Conservation (phyloP, 2,113 vertebrate genomes). For the Anolis sagrei region DNA sequence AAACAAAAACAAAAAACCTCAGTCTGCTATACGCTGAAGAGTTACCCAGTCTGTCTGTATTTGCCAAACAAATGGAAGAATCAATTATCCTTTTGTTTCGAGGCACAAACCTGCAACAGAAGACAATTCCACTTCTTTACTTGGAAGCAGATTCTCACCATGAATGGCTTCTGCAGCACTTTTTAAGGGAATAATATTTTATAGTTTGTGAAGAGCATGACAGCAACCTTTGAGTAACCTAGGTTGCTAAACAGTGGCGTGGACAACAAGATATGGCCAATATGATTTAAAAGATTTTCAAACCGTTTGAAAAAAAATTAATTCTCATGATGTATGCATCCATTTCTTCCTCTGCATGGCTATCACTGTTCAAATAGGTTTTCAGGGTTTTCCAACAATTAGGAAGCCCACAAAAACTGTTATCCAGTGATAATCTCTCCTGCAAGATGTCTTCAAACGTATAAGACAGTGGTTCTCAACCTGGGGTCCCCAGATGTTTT, state of each 20-base stretch:
- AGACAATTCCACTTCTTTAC: background rate
- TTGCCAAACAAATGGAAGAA: constrained; percentile 27
- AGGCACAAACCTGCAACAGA: background rate
- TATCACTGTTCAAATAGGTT: background rate
- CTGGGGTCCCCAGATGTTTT: too few species aligned
- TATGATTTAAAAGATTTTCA: background rate
- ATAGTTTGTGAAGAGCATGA: background rate
- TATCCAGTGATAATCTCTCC: background rate
- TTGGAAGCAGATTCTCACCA: background rate
- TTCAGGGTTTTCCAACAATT: background rate
- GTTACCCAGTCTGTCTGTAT: background rate
- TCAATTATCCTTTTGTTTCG: constrained; percentile 14
- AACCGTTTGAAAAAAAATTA: background rate
- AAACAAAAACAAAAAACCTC: background rate
- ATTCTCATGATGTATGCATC: background rate
- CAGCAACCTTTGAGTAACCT: background rate
- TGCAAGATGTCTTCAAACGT: background rate
- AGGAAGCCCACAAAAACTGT: background rate
- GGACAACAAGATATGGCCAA: background rate
- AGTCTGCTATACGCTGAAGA: background rate
- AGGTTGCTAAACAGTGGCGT: background rate
- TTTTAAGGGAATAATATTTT: background rate
- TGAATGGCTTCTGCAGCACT: background rate
- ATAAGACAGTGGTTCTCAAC: too few species aligned
- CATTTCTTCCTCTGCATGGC: background rate